Evolutionary conservation across 2,797 vertebrate genomes (phyloP), one percentile per base, ranked within the genome.

Genomic region (Potorous gilbertii): DNA sequence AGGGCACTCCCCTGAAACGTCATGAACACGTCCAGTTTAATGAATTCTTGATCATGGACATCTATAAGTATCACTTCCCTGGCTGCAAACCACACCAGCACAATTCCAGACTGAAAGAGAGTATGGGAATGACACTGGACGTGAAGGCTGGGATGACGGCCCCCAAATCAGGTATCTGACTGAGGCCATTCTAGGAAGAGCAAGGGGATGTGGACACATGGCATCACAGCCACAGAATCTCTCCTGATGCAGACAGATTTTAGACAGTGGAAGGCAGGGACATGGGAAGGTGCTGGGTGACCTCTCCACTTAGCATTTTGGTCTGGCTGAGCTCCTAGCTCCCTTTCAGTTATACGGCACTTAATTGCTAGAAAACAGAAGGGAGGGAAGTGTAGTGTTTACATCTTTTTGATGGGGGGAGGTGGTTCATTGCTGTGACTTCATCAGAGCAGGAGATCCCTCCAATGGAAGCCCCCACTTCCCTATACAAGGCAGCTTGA

Each of bases 21-120:
- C 99, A 99, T 0, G 99, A 99, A 96, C 99, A 99, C 0, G 99
- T 99, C 34, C 99, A 99, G 98, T 99, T 99, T 96, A 98, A 98
- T 0, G 99, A 99, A 98, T 99, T 99, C 98, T 98, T 99, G 24
- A 99, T 98, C 54, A 99, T 99, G 99, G 99, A 99, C 97, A 98
- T 98, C 97, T 99, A 99, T 98, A 99, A 99, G 98, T 99, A 99
- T 89, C 98, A 87, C 40, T 94, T 98, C 27, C 98, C 98, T 11
- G 95, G 98, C 3, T 99, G 98, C 50, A 99, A 97, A 91, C 92
- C 95, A 9, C 98, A 96, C 92, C 98, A 95, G 56, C 94, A 34
- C 3, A 93, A 96, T 92, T 96, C 97, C 21, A 98, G 94, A 59
- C 98, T 89, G 91, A 55, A 95, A 0, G 96, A 94, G n/a, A 97